phyloP scores from a whole-genome alignment of 2,797 vertebrate species.

The Acrossocheilus wenchowensis region DNA sequence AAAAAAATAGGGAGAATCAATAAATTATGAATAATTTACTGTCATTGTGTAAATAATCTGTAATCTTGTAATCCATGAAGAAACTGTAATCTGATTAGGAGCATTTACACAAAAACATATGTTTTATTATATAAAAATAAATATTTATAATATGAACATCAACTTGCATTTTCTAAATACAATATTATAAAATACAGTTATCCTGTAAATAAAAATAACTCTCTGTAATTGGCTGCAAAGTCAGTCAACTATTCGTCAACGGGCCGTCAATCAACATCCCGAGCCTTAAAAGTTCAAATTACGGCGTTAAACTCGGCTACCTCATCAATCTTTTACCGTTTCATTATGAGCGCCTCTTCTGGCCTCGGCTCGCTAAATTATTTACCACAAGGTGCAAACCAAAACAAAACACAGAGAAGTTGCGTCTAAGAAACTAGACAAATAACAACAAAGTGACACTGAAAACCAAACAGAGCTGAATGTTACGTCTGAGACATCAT shows the following conservation, averaged over 20 bases:
- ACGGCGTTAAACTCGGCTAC: slow-evolving; percentile 69
- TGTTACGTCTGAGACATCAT: background rate
- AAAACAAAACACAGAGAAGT: slow-evolving; percentile 49
- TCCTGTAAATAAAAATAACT: slow-evolving; percentile 6
- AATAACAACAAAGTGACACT: background rate
- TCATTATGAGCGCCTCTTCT: slow-evolving; percentile 67
- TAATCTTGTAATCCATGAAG: background rate
- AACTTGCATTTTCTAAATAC: background rate
- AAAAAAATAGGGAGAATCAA: background rate
- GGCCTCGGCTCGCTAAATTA: slow-evolving; percentile 74
- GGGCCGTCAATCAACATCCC: slow-evolving; percentile 52
- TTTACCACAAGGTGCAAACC: slow-evolving; percentile 70
- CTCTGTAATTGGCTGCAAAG: slow-evolving; percentile 20
- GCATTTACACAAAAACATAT: too few relatives aligned
- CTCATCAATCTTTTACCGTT: slow-evolving; percentile 77
- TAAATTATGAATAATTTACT: background rate
- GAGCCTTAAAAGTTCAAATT: slow-evolving; percentile 68
- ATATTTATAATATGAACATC: background rate
- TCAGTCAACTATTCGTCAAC: slow-evolving; percentile 11
- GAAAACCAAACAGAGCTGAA: background rate
- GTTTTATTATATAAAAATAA: background rate
- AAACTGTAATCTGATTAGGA: background rate
- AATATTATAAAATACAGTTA: background rate
- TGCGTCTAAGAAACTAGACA: background rate
- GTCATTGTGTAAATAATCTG: background rate